These are phyloP conservation scores for Buceros bicornis DNA, from an alignment of 2,797 vertebrate species.

Conservation along the genomic window DNA sequence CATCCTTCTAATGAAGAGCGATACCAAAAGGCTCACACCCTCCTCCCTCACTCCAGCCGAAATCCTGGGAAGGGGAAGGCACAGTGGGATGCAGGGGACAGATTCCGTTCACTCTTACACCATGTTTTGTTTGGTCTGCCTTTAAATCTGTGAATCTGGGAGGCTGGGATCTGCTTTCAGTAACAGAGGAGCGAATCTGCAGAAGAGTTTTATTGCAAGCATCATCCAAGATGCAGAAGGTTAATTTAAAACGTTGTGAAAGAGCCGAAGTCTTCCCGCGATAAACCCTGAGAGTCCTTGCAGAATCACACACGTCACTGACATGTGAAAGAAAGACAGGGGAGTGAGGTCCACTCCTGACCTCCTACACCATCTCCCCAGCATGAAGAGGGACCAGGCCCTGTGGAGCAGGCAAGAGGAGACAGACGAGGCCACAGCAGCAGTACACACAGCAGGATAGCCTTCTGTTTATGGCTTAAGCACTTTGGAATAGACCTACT, in stretches of 20 bases:
- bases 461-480: background rate
- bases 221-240: background rate
- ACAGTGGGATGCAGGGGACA: background rate
- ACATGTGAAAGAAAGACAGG: background rate
- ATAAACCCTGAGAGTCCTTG: background rate
- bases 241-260: slow-evolving; percentile 17
- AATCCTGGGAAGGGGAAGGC: background rate
- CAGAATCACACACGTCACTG: background rate
- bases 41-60: background rate
- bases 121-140: background rate
- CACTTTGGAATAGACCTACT: background rate
- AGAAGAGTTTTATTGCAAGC: background rate
- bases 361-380: background rate
- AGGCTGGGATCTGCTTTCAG: background rate
- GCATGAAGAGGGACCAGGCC: background rate
- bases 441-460: background rate
- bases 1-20: background rate
- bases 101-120: background rate
- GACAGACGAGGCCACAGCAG: background rate
- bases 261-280: background rate
- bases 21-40: background rate
- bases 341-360: background rate
- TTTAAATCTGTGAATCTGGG: background rate
- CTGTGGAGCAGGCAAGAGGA: background rate
- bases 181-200: background rate